Evolutionary conservation across 1,140 invertebrate genomes (phyloP).

Genomic region (Zeugodacus cucurbitae): DNA sequence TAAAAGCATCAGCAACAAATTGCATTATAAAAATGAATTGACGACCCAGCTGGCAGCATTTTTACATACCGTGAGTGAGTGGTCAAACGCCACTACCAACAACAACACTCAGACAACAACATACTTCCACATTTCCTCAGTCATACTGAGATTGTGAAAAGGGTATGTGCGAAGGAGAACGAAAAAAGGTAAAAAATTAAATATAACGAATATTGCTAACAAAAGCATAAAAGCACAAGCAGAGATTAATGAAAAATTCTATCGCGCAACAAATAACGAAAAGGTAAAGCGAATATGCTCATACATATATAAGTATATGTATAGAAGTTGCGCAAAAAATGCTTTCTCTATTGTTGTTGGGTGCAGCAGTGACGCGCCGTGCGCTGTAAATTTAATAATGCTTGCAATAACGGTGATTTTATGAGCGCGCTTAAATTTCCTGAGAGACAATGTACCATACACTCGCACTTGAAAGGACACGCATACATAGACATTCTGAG

Average conservation of each 20-base stretch:
- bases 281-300: not conserved
- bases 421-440: not conserved
- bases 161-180: not conserved
- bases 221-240: not conserved
- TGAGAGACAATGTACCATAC: not conserved
- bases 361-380: not conserved
- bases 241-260: not conserved
- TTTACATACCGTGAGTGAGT: not conserved
- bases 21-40: conserved; percentile 4
- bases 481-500: not conserved
- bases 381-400: not conserved
- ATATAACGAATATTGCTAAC: not conserved
- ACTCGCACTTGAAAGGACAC: not conserved
- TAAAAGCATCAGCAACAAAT: conserved; percentile 3
- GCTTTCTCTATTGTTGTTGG: not conserved
- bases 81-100: not conserved
- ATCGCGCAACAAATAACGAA: not conserved
- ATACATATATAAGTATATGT: not conserved
- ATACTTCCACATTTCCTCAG: too few species aligned
- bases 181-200: not conserved
- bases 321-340: not conserved
- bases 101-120: too few species aligned
- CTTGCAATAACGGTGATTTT: not conserved
- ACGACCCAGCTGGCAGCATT: not conserved
- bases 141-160: too few species aligned